Percentiles rank a stretch among this genome's conserved stretches.
Evolutionary conservation across 2,888 invertebrate genomes (phyloP).

Genomic region (Drosophila putrida): DNA sequence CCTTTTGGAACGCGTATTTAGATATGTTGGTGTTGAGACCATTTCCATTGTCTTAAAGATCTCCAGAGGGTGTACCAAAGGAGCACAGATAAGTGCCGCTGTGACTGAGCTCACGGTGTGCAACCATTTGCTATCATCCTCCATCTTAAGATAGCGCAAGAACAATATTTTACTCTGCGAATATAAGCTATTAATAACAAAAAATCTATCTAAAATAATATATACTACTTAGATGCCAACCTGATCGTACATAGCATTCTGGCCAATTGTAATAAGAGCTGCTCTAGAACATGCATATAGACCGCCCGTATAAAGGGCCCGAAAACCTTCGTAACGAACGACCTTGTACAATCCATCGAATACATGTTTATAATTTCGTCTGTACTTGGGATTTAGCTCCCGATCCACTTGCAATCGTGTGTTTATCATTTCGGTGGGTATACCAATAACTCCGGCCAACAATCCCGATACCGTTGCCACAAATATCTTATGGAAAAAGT

Average conservation of each 20-base stretch:
- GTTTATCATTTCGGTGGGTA: slow-evolving; percentile 53
- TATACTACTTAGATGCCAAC: slow-evolving; percentile 22
- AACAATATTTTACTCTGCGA: slow-evolving; percentile 38
- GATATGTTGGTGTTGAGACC: slow-evolving; percentile 14
- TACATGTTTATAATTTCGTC: slow-evolving; percentile 44
- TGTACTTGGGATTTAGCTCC: not conserved
- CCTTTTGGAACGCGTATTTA: not conserved
- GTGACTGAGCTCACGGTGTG: slow-evolving; percentile 53
- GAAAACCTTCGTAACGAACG: slow-evolving; percentile 32
- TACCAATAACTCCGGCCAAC: slow-evolving; percentile 38
- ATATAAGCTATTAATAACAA: not conserved
- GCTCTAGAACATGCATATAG: slow-evolving; percentile 16
- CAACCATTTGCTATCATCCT: slow-evolving; percentile 34
- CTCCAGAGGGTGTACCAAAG: slow-evolving; percentile 52
- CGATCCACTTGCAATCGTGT: slow-evolving; percentile 60
- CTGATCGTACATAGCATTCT: slow-evolving; percentile 61
- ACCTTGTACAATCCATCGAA: slow-evolving; percentile 45
- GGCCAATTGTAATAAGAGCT: slow-evolving; percentile 37
- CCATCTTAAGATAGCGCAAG: slow-evolving; percentile 6
- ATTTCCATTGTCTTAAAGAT: slow-evolving; percentile 50
- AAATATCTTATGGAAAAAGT: slow-evolving; percentile 25
- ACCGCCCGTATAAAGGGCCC: slow-evolving; percentile 39
- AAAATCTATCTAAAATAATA: not conserved
- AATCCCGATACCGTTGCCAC: slow-evolving; percentile 46
- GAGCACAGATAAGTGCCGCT: slow-evolving; percentile 44